Evolutionary conservation across 2,113 vertebrate genomes (phyloP), one percentile per base, ranked within the genome.

Genomic region (Erythrolamprus reginae): DNA sequence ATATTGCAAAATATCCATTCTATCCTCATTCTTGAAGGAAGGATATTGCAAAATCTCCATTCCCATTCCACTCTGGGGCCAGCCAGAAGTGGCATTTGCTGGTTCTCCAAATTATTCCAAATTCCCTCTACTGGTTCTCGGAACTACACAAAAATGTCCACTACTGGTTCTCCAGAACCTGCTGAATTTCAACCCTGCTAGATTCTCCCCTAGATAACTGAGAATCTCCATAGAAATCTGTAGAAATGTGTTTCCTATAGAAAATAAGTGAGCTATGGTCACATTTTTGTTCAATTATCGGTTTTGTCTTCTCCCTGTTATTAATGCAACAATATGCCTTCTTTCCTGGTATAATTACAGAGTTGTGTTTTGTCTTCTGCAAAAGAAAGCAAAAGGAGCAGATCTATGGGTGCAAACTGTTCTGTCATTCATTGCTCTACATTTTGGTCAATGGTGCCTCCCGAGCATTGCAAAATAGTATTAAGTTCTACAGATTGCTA

Each of bases 361-460:
- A 48, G n/a, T n/a, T n/a, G n/a, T n/a, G 50, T 7, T 21, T 83
- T 2, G 10, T 55, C 6, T 23, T 0, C 0, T 45, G 28, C n/a
- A 48, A 56, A 0, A 82, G 42, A 91, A 86, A 0, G 15, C 45
- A 90, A 28, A 6, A 26, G 33, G 42, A 90, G 47, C 4, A 47
- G 2, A 58, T 83, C 52, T 83, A 2, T 38, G 3, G 82, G 42
- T 87, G 52, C 8, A 21, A 87, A 56, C 8, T 42, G 38, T 51
- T 90, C 2, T 38, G 33, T 53, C 1, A 8, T 24, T 70, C 10
- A 86, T 19, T 33, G 17, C 12, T 21, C 45, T n/a, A 33, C 8
- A 82, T n/a, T 50, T 45, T 58, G 21, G 53, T 12, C 6, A 0
- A 55, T 12, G 15, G 33, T 33, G 24, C 21, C 33, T 58, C 82